Percentiles rank a stretch among this genome's conserved stretches.
These are phyloP conservation scores for Notospermus geniculatus DNA, from an alignment of 1,140 invertebrate species.

Conservation along the genomic window DNA sequence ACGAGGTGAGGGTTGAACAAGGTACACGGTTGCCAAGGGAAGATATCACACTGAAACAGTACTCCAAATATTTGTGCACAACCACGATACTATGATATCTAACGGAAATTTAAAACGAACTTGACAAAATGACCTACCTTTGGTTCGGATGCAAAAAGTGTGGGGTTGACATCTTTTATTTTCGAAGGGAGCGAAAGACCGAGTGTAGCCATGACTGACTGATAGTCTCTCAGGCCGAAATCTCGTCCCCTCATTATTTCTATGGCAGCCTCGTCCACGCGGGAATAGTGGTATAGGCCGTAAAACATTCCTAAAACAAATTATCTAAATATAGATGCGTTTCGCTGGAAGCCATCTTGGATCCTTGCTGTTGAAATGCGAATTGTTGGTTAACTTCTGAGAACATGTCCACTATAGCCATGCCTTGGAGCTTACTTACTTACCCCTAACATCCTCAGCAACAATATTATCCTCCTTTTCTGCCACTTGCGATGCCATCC, in stretches of 20 bases:
- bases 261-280: constrained; percentile 88
- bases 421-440: constrained; percentile 15
- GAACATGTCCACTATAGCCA: not conserved
- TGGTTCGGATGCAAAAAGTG: no score
- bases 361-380: no score
- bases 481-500: constrained; percentile 87
- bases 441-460: constrained; percentile 86
- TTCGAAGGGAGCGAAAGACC: constrained; percentile 42
- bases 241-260: constrained; percentile 98
- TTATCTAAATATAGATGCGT: no score
- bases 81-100: no score
- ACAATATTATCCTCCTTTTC: constrained; percentile 92
- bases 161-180: no score
- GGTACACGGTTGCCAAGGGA: no score
- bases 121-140: not conserved
- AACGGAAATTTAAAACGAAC: no score
- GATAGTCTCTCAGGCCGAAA: constrained; percentile 95
- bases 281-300: constrained; percentile 95
- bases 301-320: constrained; percentile 87
- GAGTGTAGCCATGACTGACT: constrained; percentile 73
- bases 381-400: constrained; percentile 1
- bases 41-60: no score
- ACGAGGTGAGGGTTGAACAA: no score
- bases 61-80: no score
- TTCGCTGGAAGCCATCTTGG: no score